Percentiles rank a stretch among this genome's conserved stretches.
These are phyloP conservation scores for Sprattus sprattus DNA, from an alignment of 2,113 vertebrate species.

Conservation along the genomic window DNA sequence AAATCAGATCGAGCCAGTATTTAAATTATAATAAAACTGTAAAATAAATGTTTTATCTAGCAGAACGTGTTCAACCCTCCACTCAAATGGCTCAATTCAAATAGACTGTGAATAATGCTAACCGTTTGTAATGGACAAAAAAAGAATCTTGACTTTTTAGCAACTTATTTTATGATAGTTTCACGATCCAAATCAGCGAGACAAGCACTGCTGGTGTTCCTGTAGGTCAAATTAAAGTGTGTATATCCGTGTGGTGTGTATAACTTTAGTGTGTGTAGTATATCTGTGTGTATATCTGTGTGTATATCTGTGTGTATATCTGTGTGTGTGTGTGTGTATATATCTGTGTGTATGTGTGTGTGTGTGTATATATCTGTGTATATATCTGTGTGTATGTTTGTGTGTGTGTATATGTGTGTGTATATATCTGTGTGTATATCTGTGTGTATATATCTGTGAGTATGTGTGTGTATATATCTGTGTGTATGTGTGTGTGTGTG, in stretches of 20 bases:
- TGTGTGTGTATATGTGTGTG: background rate
- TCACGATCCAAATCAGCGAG: too few species aligned
- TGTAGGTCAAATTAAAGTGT: too few species aligned
- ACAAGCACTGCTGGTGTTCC: too few species aligned
- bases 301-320: background rate
- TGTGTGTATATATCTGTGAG: background rate
- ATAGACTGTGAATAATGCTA: background rate
- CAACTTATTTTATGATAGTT: background rate
- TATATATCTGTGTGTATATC: background rate
- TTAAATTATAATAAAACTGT: background rate
- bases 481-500: too few species aligned
- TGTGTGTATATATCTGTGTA: too few species aligned
- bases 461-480: background rate
- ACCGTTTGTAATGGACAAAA: background rate
- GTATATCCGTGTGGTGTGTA: background rate
- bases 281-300: background rate
- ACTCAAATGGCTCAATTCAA: background rate
- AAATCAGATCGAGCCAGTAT: background rate
- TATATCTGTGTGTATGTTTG: background rate
- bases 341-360: too few species aligned
- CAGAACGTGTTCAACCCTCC: background rate
- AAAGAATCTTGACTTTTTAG: background rate
- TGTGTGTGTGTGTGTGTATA: too few species aligned
- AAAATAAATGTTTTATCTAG: background rate
- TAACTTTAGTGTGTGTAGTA: background rate